These are phyloP conservation scores for Orthonevra nobilis DNA, from an alignment of 2,888 invertebrate species.

Conservation along the genomic window DNA sequence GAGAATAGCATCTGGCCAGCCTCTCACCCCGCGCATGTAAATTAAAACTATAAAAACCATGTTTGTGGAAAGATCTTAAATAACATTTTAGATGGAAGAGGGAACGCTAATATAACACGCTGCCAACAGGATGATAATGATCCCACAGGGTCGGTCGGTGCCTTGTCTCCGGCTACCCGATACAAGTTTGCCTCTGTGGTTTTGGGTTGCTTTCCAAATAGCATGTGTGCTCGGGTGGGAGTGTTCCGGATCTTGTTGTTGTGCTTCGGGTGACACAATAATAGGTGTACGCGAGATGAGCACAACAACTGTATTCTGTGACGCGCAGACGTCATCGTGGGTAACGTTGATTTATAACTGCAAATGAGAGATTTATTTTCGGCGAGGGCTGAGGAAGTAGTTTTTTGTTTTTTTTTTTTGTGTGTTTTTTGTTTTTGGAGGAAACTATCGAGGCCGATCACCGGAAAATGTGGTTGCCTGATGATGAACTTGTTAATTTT, in stretches of 20 bases:
- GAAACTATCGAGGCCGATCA: constrained; percentile 46
- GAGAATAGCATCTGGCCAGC: constrained; percentile 33
- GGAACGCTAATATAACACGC: constrained; percentile 4
- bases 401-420: no score
- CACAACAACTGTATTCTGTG: constrained; percentile 44
- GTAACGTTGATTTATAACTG: constrained; percentile 67
- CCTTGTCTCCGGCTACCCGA: constrained; percentile 35
- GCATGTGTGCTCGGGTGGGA: constrained; percentile 13
- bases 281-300: constrained; percentile 19
- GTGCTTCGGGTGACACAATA: constrained; percentile 15
- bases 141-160: constrained; percentile 48
- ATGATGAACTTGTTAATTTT: constrained; percentile 49
- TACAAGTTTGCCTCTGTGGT: constrained; percentile 33
- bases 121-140: constrained; percentile 59
- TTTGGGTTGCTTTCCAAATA: constrained; percentile 1
- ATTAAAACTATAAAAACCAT: constrained; percentile 36
- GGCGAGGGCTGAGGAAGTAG: constrained; percentile 22
- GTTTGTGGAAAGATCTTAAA: constrained; percentile 40
- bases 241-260: constrained; percentile 20
- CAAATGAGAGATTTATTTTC: constrained; percentile 67
- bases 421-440: constrained; percentile 35
- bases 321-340: constrained; percentile 40
- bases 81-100: constrained; percentile 10
- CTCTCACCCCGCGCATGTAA: constrained; percentile 15
- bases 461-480: constrained; percentile 38